Evolutionary conservation across 1,140 invertebrate genomes (phyloP).

Genomic region (Ostrea edulis): DNA sequence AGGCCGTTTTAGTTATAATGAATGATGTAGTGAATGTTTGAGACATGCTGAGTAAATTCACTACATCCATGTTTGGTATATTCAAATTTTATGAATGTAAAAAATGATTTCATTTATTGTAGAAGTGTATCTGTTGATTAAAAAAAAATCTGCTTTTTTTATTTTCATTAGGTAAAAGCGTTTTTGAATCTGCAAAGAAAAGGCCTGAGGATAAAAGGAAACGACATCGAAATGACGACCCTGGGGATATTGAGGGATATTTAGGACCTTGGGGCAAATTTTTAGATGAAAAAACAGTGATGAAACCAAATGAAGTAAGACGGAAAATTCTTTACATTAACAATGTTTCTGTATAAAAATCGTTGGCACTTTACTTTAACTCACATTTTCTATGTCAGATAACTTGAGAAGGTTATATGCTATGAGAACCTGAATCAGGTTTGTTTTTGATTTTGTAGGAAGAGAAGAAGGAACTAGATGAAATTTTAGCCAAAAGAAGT

Average conservation of each 20-base stretch:
- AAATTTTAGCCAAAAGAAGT: conserved; percentile 91
- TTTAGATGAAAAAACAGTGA: conserved; percentile 92
- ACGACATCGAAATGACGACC: conserved; percentile 92
- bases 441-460: conserved; percentile 82
- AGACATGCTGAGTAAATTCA: no score
- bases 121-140: no score
- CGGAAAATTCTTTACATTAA: background rate
- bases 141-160: no score
- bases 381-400: no score
- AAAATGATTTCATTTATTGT: no score
- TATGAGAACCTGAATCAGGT: background rate
- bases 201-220: conserved; percentile 90
- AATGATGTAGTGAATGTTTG: no score
- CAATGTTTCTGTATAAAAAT: no score
- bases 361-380: no score
- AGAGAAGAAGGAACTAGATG: conserved; percentile 94
- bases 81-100: no score
- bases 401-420: no score
- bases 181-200: conserved; percentile 90
- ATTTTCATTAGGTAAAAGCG: conserved; percentile 82
- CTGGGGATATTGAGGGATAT: conserved; percentile 96
- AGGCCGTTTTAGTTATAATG: no score
- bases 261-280: conserved; percentile 98
- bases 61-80: no score
- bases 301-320: conserved; percentile 88